These are phyloP conservation scores for Mesorhabditis sp. DNA, from an alignment of 2,888 invertebrate species.

Conservation along the genomic window DNA sequence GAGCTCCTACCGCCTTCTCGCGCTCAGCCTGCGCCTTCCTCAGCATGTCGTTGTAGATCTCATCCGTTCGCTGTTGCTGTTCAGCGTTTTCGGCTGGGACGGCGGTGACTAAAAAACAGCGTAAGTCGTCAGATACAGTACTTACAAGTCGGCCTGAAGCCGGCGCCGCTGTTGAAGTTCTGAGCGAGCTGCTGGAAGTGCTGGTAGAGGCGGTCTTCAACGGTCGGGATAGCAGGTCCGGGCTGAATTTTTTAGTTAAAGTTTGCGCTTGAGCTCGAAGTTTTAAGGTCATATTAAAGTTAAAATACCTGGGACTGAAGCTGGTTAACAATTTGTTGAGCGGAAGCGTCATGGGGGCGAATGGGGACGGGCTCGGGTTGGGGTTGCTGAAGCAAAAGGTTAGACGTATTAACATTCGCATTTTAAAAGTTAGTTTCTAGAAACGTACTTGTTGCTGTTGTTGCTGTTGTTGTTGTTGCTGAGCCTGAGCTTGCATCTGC, in stretches of 20 bases:
- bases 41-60: neutral
- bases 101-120: neutral
- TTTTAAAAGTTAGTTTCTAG: neutral
- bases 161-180: neutral
- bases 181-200: neutral
- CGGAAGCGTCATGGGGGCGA: conserved; percentile 12
- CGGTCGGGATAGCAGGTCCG: neutral
- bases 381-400: conserved; percentile 9
- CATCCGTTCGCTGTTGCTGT: neutral
- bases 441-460: conserved; percentile 14
- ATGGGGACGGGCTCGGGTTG: conserved; percentile 7
- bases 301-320: neutral
- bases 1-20: neutral
- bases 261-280: too few relatives aligned
- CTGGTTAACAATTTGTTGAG: conserved; percentile 16
- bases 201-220: neutral
- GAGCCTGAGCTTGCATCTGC: conserved; percentile 16
- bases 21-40: neutral
- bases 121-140: neutral
- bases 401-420: neutral
- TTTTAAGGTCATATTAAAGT: neutral
- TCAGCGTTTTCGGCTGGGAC: neutral
- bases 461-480: conserved; percentile 17
- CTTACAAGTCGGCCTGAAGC: neutral
- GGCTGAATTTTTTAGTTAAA: neutral